These are phyloP conservation scores for Diorhabda carinulata DNA, from an alignment of 1,140 invertebrate species.

Conservation along the genomic window DNA sequence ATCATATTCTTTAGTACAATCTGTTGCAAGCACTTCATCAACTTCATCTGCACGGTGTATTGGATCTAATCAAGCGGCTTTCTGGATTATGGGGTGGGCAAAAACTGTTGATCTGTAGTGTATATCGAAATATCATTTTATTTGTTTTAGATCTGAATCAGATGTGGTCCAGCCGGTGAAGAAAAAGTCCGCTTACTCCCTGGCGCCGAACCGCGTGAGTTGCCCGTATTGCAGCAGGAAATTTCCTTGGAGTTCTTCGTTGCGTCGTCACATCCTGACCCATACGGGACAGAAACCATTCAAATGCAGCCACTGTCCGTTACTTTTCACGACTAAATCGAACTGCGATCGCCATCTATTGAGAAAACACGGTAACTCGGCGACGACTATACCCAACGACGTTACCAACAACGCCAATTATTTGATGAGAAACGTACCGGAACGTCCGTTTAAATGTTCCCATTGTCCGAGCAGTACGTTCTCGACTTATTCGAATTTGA, in stretches of 20 bases:
- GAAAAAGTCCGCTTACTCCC: slow-evolving; percentile 92
- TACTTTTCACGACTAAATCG: slow-evolving; percentile 94
- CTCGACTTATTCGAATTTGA: slow-evolving; percentile 73
- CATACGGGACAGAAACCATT: slow-evolving; percentile 96
- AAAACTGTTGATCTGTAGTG: too few relatives aligned
- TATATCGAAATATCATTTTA: neutral
- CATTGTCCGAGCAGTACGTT: slow-evolving; percentile 82
- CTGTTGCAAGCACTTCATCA: too few relatives aligned
- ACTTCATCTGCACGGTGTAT: too few relatives aligned
- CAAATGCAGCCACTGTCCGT: slow-evolving; percentile 85
- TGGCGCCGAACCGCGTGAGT: slow-evolving; percentile 86
- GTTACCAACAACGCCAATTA: slow-evolving; percentile 46
- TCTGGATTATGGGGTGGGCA: neutral
- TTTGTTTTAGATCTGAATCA: slow-evolving; percentile 54
- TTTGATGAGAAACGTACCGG: slow-evolving; percentile 67
- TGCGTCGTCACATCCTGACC: slow-evolving; percentile 86
- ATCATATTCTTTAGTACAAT: too few relatives aligned
- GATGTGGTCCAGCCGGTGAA: slow-evolving; percentile 55
- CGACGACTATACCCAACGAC: slow-evolving; percentile 43
- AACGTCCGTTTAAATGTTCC: slow-evolving; percentile 79
- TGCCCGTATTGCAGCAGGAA: slow-evolving; percentile 89
- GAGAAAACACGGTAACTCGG: slow-evolving; percentile 72
- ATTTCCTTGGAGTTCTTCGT: slow-evolving; percentile 94
- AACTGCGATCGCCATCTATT: slow-evolving; percentile 93
- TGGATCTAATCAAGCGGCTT: neutral